phyloP scores from a whole-genome alignment of 2,888 invertebrate genomes.

The Prionchulus punctatus region DNA sequence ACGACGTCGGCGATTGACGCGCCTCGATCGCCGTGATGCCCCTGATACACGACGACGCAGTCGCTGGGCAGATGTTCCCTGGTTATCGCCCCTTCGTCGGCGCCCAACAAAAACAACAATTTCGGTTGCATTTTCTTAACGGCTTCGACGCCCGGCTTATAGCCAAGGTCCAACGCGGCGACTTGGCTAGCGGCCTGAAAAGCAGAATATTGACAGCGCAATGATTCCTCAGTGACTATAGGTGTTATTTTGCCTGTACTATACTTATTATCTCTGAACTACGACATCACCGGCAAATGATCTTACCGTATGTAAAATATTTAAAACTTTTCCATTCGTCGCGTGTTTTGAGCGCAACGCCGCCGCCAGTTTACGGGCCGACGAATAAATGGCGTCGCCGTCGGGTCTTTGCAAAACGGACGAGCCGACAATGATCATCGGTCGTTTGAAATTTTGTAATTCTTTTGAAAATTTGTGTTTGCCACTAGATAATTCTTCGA shows the following conservation, averaged over 20 bases:
- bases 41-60: conserved; percentile 53
- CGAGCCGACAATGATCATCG: conserved; percentile 76
- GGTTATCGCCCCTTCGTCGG: conserved; percentile 67
- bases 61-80: conserved; percentile 60
- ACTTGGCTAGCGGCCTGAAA: conserved; percentile 41
- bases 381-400: conserved; percentile 49
- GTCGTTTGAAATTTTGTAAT: conserved; percentile 52
- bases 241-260: too few relatives aligned
- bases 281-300: too few relatives aligned
- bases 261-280: too few relatives aligned
- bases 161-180: conserved; percentile 87
- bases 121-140: conserved; percentile 33
- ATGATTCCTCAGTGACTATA: too few relatives aligned
- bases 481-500: conserved; percentile 57
- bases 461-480: conserved; percentile 39
- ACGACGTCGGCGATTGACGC: conserved; percentile 80
- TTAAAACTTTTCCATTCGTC: not conserved
- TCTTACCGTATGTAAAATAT: conserved; percentile 1
- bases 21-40: conserved; percentile 88
- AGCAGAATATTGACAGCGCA: not conserved
- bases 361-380: not conserved
- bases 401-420: conserved; percentile 56
- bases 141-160: conserved; percentile 48
- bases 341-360: not conserved
- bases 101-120: conserved; percentile 74